Conservation (phyloP, 2,888 invertebrate genomes). For the Globia sparganii region DNA sequence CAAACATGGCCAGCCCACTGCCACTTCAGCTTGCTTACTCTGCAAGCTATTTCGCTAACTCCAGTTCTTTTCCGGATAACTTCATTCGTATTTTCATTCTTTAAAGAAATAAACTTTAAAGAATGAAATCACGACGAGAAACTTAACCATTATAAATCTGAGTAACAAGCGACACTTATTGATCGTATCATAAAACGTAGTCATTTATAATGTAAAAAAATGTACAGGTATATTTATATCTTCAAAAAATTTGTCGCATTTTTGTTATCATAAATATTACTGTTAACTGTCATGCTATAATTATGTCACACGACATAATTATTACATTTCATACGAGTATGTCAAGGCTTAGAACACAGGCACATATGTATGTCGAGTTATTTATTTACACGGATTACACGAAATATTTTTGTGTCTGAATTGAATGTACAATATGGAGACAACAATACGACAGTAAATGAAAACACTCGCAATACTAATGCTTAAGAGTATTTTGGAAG, state of each 20-base stretch:
- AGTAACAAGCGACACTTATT: neutral
- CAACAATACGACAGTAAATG: neutral
- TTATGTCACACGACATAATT: conserved; percentile 30
- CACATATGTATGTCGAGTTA: conserved; percentile 7
- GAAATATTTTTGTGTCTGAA: neutral
- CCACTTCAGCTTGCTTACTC: too few relatives aligned
- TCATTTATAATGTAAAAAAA: neutral
- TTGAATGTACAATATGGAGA: neutral
- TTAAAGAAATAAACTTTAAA: too few relatives aligned
- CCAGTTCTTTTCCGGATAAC: neutral
- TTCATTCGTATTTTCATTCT: neutral
- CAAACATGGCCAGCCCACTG: neutral
- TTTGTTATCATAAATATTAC: conserved; percentile 12
- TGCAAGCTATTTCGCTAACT: too few relatives aligned
- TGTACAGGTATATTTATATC: too few relatives aligned
- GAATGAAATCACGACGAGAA: too few relatives aligned
- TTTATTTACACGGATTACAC: neutral
- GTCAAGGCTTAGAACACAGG: conserved; percentile 28
- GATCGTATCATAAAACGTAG: neutral
- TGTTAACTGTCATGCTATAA: conserved; percentile 3
- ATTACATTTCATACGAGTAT: conserved; percentile 12
- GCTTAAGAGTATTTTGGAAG: too few relatives aligned
- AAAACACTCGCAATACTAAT: too few relatives aligned
- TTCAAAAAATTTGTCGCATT: neutral
- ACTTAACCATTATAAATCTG: too few relatives aligned